Evolutionary conservation across 2,113 vertebrate species (phyloP).

Genomic region (Smithornis capensis): DNA sequence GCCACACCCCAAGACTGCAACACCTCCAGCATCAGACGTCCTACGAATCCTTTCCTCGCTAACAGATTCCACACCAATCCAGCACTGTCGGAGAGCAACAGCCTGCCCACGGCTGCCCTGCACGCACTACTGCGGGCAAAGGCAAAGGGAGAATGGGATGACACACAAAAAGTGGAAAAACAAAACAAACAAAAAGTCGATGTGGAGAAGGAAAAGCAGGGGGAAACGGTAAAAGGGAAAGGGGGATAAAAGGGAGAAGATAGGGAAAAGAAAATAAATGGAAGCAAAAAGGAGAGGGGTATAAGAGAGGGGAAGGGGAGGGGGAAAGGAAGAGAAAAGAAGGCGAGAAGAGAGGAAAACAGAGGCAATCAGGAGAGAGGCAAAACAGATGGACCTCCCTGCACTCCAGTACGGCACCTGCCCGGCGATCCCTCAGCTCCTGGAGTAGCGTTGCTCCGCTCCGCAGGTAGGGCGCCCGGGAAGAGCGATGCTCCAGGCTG

Average conservation of each 20-base stretch:
- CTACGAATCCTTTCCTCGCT: fast-evolving
- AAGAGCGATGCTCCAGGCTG: neutral
- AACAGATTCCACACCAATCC: neutral
- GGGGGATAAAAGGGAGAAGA: fast-evolving
- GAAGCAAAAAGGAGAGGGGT: neutral
- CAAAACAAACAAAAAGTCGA: neutral
- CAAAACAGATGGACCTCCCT: neutral
- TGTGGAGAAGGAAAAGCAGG: fast-evolving
- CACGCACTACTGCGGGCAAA: fast-evolving
- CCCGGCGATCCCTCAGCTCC: neutral
- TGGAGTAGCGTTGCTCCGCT: neutral
- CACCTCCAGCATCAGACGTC: neutral
- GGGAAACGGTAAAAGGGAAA: fast-evolving
- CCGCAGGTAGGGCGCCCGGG: too few relatives aligned
- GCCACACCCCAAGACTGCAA: neutral
- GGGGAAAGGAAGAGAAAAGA: too few relatives aligned
- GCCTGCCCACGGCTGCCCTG: neutral
- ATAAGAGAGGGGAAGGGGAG: too few relatives aligned
- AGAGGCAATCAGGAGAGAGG: neutral
- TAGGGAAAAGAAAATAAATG: neutral
- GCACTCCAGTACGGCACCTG: neutral
- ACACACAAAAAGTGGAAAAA: neutral
- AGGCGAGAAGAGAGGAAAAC: too few relatives aligned
- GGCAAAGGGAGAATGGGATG: neutral
- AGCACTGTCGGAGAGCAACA: neutral